Base-by-base conservation (phyloP, 2,113 vertebrate genomes). In the Lepus americanus region DNA sequence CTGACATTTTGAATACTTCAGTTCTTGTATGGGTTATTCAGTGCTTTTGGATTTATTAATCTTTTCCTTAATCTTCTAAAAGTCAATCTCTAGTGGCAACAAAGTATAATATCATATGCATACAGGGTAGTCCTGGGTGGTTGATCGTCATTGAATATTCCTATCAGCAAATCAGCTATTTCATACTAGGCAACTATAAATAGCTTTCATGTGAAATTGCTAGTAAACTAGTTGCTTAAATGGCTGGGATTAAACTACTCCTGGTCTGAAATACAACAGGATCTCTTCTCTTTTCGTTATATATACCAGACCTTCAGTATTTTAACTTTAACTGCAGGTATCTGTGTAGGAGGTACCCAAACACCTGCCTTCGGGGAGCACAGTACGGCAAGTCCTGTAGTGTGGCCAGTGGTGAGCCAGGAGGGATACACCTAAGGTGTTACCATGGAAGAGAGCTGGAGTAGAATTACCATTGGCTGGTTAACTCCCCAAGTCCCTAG, bases 191-290 rank as follows among this genome's bases (percentile, higher is more conserved):
- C n/a, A 81, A 23, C 44, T 76, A 67, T 86, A 81, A 29, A 49
- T 70, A 22, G 12, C 51, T 86, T 92, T 85, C 86, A 44, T 77
- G 92, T 82, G 9, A 70, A 76, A 89, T 76, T 92, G 29, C 69
- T 89, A 94, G 70, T 64, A 76, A 44, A 64, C 31, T 90, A 27
- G 23, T 31, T 89, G 69, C 9, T 53, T 67, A 83, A 79, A 66
- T 89, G 44, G 16, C 77, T 94, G 8, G 16, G 29, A 77, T 82
- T n/a, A 92, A 91, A 49, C 49, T 36, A 27, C 70, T 79, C 29
- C 53, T 70, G 20, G 36, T 20, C 77, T 73, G 53, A 25, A 73
- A 88, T 70, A 63, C n/a, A n/a, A 29, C 17, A 29, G 39, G 59
- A 7, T 14, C 19, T 44, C 22, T 74, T 44, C 44, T 25, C 69